Percentiles rank a stretch among this genome's conserved stretches.
Conservation (phyloP, 2,888 invertebrate genomes). For the Oscheius sp. region DNA sequence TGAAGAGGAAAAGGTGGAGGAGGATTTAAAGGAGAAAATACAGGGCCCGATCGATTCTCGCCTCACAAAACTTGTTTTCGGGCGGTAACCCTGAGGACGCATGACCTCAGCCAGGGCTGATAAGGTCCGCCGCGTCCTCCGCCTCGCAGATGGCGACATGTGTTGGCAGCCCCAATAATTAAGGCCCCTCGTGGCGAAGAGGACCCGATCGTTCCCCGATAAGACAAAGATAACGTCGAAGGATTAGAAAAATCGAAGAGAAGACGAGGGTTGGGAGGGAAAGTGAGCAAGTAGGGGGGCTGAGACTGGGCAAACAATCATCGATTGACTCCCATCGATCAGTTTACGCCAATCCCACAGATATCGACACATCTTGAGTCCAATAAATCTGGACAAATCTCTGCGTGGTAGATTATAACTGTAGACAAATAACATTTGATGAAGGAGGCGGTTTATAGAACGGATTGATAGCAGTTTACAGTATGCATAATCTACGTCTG, state of each 20-base stretch:
- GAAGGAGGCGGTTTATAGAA: no score
- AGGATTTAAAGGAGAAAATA: not conserved
- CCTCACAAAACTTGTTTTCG: conserved; percentile 19
- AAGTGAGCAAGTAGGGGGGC: conserved; percentile 22
- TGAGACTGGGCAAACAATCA: conserved; percentile 19
- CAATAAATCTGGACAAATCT: not conserved
- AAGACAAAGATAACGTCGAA: conserved; percentile 4
- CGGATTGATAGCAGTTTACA: not conserved
- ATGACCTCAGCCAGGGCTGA: conserved; percentile 35
- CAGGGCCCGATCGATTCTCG: not conserved
- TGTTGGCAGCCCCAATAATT: conserved; percentile 29
- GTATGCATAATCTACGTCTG: conserved; percentile 16
- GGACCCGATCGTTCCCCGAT: not conserved
- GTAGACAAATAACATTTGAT: not conserved
- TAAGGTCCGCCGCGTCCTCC: conserved; percentile 29
- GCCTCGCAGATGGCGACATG: conserved; percentile 30
- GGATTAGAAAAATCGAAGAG: conserved; percentile 7
- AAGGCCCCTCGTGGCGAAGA: conserved; percentile 6
- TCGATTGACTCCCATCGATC: conserved; percentile 8
- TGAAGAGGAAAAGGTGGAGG: no score
- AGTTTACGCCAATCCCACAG: conserved; percentile 8
- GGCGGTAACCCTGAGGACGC: conserved; percentile 32
- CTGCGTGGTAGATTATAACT: not conserved
- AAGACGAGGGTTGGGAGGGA: not conserved
- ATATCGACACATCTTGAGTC: not conserved